Conservation (phyloP, 2,888 invertebrate species). For the Lochmaea capreae region DNA sequence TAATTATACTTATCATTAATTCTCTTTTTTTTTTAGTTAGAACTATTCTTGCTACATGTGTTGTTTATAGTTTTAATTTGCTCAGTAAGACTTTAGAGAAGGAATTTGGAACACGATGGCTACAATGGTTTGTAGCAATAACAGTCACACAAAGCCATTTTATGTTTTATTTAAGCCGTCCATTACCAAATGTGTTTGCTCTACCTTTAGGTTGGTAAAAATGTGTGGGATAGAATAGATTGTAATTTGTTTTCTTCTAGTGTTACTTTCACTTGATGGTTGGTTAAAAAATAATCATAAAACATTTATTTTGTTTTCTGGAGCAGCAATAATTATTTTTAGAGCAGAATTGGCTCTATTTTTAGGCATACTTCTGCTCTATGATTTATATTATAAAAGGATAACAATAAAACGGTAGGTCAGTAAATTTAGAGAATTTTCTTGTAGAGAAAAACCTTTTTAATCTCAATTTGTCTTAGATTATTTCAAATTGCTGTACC, state of each 20-base stretch:
- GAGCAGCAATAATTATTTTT: slow-evolving; percentile 89
- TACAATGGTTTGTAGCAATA: slow-evolving; percentile 85
- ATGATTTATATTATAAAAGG: slow-evolving; percentile 80
- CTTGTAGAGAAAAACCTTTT: slow-evolving; percentile 10
- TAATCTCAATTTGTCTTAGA: slow-evolving; percentile 66
- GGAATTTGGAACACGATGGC: slow-evolving; percentile 81
- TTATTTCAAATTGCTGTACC: slow-evolving; percentile 79
- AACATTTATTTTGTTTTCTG: slow-evolving; percentile 85
- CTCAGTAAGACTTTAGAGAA: slow-evolving; percentile 80
- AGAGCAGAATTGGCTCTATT: slow-evolving; percentile 89
- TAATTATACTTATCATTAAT: not conserved
- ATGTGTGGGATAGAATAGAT: slow-evolving; percentile 18
- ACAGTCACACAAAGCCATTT: slow-evolving; percentile 97
- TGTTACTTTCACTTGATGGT: slow-evolving; percentile 84
- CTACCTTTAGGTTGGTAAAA: slow-evolving; percentile 83
- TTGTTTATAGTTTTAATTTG: slow-evolving; percentile 79
- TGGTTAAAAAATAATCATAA: slow-evolving; percentile 84
- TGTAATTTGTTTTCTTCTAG: slow-evolving; percentile 68
- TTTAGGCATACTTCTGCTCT: slow-evolving; percentile 85
- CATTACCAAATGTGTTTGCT: slow-evolving; percentile 95
- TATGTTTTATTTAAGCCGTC: slow-evolving; percentile 94
- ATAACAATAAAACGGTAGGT: slow-evolving; percentile 76
- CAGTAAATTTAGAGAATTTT: slow-evolving; percentile 44
- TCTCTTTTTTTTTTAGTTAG: slow-evolving; percentile 79
- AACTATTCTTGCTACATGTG: slow-evolving; percentile 79